A percentile compares a stretch with the other conserved stretches of the same genome.
phyloP scores from a whole-genome alignment of 2,113 vertebrate genomes.

The Hirundichthys speculiger region DNA sequence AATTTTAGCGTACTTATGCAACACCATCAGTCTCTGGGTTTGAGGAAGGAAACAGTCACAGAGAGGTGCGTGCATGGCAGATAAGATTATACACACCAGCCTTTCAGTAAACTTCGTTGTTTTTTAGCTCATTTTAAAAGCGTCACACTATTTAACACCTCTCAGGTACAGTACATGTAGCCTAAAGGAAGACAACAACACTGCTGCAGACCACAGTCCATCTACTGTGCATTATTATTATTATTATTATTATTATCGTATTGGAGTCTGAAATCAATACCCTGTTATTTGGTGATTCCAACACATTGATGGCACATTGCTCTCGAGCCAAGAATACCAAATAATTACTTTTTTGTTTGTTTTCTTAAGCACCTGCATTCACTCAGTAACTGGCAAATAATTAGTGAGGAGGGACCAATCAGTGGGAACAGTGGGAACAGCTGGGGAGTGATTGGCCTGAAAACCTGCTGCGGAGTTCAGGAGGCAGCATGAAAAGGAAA shows the following conservation, averaged over 20 bases:
- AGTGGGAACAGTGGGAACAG: conserved; percentile 62
- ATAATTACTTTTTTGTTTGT: not conserved
- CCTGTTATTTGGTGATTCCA: not conserved
- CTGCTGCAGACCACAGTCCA: no score
- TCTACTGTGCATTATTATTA: no score
- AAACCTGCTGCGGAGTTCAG: conserved; percentile 23
- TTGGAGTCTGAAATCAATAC: no score
- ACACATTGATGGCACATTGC: not conserved
- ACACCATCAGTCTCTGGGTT: conserved; percentile 15
- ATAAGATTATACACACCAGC: no score
- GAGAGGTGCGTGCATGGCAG: conserved; percentile 24
- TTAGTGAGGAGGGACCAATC: conserved; percentile 47
- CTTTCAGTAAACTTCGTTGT: no score
- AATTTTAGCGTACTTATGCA: conserved; percentile 11
- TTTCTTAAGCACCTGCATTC: conserved; percentile 48
- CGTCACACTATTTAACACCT: no score
- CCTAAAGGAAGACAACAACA: no score
- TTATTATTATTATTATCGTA: no score
- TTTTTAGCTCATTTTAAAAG: no score
- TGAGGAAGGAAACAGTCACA: conserved; percentile 58
- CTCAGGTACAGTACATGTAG: no score
- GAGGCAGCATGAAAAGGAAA: conserved; percentile 19
- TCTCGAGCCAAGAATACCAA: not conserved
- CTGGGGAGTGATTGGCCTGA: conserved; percentile 52
- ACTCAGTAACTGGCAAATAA: conserved; percentile 15